Percentiles rank a stretch among this genome's conserved stretches.
These are phyloP conservation scores for Procavia capensis DNA, from an alignment of 2,113 vertebrate genomes.

Conservation along the genomic window DNA sequence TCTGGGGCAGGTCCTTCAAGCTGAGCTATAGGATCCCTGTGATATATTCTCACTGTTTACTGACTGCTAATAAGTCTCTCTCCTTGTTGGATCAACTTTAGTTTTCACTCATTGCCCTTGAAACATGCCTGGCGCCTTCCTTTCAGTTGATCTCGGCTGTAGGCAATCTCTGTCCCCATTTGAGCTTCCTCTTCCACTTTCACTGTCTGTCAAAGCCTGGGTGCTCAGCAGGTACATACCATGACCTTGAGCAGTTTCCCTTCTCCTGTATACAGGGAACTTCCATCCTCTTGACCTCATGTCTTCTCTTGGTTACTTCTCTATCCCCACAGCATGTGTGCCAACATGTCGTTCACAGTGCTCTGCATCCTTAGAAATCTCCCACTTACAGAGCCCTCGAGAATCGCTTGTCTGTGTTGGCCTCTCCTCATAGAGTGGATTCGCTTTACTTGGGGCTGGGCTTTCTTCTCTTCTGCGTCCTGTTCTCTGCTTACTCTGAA, in stretches of 20 bases:
- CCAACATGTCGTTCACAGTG: no score
- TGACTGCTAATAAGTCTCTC: background rate
- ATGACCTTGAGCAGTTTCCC: background rate
- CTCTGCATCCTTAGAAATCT: background rate
- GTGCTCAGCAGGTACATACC: background rate
- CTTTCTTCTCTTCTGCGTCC: background rate
- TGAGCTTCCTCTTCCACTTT: background rate
- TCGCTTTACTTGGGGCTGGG: background rate
- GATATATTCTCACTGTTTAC: background rate
- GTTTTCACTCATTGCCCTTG: background rate
- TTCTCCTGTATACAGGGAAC: background rate
- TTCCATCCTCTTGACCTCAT: background rate
- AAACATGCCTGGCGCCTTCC: no score
- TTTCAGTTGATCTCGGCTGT: background rate
- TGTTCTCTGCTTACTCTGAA: background rate
- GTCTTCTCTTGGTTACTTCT: background rate
- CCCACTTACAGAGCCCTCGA: background rate
- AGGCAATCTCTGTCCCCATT: fast-evolving
- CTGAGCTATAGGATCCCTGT: background rate
- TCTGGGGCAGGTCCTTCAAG: fast-evolving
- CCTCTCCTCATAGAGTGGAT: background rate
- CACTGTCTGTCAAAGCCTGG: no score
- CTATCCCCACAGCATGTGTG: background rate
- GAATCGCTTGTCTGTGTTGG: background rate
- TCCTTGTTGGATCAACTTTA: background rate